Base-by-base conservation (phyloP, 2,888 invertebrate species). In the Chrysolina americana region DNA sequence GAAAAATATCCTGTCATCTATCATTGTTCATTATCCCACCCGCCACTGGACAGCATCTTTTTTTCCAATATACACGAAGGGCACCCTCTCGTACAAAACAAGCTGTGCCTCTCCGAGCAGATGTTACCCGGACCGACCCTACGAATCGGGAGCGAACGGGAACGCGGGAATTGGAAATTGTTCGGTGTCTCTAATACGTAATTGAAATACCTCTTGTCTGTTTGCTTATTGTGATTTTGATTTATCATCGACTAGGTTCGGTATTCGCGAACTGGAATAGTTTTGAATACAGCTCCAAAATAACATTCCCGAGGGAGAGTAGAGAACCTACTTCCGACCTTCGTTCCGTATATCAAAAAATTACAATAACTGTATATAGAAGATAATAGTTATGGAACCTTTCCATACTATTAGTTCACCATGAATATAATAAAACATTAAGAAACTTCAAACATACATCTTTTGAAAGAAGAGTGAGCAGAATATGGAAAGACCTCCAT, bases 181-280 rank as follows among this genome's bases (percentile, higher is more conserved):
- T 84, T 84, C 85, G 83, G 83, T 83, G 83, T 80, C 77, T 75
- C 79, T 81, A 82, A 81, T 83, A 73, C 81, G 81, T 85, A 85
- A 85, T 85, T 85, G 85, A 85, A 85, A 85, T 85, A 85, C 84
- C 83, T 83, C 82, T 74, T 81, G 81, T 81, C 81, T 83, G 84
- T 83, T 83, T 83, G 80, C 80, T 83, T 81, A 82, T 83, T 83
- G 84, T 83, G 78, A 73, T 80, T 81, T 80, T 82, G 81, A 81
- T 83, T 82, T 81, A 82, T 81, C 47, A 21, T 53, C 56, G 56
- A 36, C 47, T 10, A 28, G 62, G 59, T 47, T 10, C 8, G 10
- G 21, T 19, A 44, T 53, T 19, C 23, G 11, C 3, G 10, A 47
- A 44, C 0, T 21, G 15, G 47, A 48, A 65, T 65, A 19, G n/a